phyloP scores from a whole-genome alignment of 2,888 invertebrate species.

The Drosophila antonietae region DNA sequence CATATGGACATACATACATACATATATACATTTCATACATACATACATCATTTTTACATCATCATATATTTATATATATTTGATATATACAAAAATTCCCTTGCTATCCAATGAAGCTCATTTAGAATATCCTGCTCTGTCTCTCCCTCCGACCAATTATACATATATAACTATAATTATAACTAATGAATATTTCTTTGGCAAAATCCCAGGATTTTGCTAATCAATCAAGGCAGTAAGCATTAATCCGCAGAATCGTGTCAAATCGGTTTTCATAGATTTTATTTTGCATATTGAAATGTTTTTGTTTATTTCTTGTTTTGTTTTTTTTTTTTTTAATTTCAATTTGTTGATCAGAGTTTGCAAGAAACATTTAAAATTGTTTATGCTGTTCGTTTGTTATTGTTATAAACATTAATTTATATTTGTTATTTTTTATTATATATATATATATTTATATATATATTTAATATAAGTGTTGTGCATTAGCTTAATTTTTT shows the following conservation, averaged over 20 bases:
- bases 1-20: too few relatives aligned
- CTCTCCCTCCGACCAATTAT: too few relatives aligned
- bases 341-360: constrained; percentile 46
- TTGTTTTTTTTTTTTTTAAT: constrained; percentile 20
- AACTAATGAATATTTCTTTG: background rate
- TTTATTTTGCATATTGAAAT: constrained; percentile 56
- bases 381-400: constrained; percentile 62
- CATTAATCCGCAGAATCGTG: constrained; percentile 22
- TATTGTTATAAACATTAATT: constrained; percentile 69
- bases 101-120: too few relatives aligned
- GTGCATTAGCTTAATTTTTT: constrained; percentile 48
- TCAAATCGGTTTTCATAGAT: constrained; percentile 56
- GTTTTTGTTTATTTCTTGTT: constrained; percentile 7
- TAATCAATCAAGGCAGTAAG: background rate
- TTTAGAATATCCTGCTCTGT: too few relatives aligned
- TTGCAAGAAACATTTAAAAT: constrained; percentile 70
- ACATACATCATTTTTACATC: too few relatives aligned
- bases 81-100: too few relatives aligned
- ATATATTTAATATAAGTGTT: constrained; percentile 51
- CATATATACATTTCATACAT: too few relatives aligned
- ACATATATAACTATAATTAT: too few relatives aligned
- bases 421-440: constrained; percentile 69
- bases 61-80: background rate
- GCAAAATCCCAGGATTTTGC: background rate
- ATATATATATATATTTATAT: constrained; percentile 39